Evolutionary conservation across 2,113 vertebrate genomes (phyloP).

Genomic region (Chaetura pelagica): DNA sequence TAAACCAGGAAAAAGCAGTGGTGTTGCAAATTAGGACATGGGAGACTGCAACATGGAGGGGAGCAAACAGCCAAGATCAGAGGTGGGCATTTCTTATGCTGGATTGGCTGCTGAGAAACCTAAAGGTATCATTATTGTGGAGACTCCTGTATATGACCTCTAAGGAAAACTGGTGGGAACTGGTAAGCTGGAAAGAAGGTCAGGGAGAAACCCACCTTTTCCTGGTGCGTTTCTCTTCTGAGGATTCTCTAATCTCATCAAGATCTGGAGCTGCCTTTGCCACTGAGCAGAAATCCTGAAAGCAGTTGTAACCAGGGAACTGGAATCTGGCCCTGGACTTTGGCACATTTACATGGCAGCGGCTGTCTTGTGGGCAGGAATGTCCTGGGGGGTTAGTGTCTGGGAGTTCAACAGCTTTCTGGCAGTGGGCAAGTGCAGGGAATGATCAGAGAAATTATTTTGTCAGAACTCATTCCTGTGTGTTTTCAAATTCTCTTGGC

Average conservation of each 20-base stretch:
- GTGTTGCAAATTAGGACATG: neutral
- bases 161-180: neutral
- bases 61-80: neutral
- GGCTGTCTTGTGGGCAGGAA: neutral
- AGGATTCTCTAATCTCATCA: neutral
- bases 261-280: neutral
- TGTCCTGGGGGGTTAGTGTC: neutral
- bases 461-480: neutral
- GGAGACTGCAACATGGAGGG: neutral
- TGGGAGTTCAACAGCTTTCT: neutral
- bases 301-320: neutral
- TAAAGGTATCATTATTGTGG: neutral
- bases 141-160: neutral
- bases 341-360: neutral
- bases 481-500: neutral
- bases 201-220: neutral
- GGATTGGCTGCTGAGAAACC: neutral
- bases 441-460: neutral
- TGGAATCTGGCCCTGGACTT: neutral
- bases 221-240: neutral
- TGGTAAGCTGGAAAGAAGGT: neutral
- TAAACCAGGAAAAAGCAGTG: neutral
- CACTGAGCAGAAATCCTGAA: neutral
- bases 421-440: neutral
- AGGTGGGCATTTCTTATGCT: fast-evolving